These are phyloP conservation scores for Capitella teleta DNA, from an alignment of 1,140 invertebrate species.

Conservation along the genomic window DNA sequence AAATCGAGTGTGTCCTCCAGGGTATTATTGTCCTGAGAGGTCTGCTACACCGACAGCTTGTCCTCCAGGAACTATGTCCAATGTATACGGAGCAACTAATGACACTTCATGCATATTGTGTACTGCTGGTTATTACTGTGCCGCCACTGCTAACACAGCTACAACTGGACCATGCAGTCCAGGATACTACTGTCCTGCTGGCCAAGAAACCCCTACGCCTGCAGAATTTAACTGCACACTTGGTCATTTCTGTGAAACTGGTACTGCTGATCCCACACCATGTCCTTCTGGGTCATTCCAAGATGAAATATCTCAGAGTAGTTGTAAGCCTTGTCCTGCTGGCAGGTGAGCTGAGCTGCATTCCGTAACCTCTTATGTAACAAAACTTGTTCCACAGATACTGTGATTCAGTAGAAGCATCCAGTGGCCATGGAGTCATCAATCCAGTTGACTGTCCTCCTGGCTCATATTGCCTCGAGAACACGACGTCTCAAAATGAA, in stretches of 20 bases:
- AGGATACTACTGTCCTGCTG: constrained; percentile 34
- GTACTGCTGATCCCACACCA: constrained; percentile 18
- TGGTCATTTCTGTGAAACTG: constrained; percentile 30
- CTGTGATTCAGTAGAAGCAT: constrained; percentile 32
- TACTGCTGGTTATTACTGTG: constrained; percentile 31
- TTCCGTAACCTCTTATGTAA: background rate
- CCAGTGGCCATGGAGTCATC: constrained; percentile 22
- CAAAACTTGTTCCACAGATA: constrained; percentile 19
- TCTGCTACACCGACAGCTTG: constrained; percentile 26
- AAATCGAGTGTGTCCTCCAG: constrained; percentile 6
- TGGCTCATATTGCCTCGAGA: constrained; percentile 30
- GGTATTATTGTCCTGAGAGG: constrained; percentile 25
- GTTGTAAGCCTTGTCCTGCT: constrained; percentile 28
- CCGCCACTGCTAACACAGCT: constrained; percentile 22
- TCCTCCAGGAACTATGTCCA: constrained; percentile 27
- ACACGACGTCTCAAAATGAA: constrained; percentile 20
- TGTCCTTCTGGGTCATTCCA: constrained; percentile 30
- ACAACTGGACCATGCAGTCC: constrained; percentile 24
- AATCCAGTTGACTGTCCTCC: constrained; percentile 27
- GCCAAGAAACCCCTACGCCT: constrained; percentile 25
- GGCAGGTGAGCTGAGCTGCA: no score
- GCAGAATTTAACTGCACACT: constrained; percentile 28
- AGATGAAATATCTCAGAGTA: constrained; percentile 20
- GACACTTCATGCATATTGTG: constrained; percentile 23
- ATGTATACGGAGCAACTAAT: constrained; percentile 20